These are phyloP conservation scores for Ctenomys sociabilis DNA, from an alignment of 2,113 vertebrate genomes.

Conservation along the genomic window DNA sequence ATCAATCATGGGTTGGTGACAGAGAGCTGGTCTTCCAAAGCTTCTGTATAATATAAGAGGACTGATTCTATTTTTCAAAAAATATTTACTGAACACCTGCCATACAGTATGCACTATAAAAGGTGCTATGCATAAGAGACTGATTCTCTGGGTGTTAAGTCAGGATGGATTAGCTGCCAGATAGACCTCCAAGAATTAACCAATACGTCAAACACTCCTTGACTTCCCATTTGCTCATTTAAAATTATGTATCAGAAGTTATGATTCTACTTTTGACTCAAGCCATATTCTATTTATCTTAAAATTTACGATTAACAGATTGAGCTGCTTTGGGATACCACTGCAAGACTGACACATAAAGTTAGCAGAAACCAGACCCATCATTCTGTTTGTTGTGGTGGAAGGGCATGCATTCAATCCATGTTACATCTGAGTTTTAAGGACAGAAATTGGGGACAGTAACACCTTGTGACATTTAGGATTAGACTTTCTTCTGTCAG, in stretches of 20 bases:
- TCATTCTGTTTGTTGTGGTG: not conserved
- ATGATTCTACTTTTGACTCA: conserved; percentile 28
- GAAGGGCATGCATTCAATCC: not conserved
- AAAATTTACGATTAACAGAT: not conserved
- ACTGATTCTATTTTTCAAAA: conserved; percentile 2
- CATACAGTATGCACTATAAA: not conserved
- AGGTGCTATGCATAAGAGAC: not conserved
- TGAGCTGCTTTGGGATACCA: not conserved
- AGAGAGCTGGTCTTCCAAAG: not conserved
- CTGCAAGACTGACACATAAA: not conserved
- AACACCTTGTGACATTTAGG: not conserved
- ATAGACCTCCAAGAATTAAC: not conserved
- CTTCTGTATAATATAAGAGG: not conserved
- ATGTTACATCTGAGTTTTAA: conserved; percentile 32
- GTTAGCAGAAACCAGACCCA: not conserved
- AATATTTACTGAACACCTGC: conserved; percentile 21
- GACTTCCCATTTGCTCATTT: not conserved
- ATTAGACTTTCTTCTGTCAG: not conserved
- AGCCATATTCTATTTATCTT: not conserved
- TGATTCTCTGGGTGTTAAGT: not conserved
- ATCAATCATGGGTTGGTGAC: not conserved
- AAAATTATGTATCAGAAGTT: not conserved
- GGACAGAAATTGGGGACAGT: not conserved
- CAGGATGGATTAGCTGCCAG: not conserved
- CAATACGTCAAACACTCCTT: not conserved